phyloP scores from a whole-genome alignment of 23 tunicate species.

The Botrylloides violaceus region DNA sequence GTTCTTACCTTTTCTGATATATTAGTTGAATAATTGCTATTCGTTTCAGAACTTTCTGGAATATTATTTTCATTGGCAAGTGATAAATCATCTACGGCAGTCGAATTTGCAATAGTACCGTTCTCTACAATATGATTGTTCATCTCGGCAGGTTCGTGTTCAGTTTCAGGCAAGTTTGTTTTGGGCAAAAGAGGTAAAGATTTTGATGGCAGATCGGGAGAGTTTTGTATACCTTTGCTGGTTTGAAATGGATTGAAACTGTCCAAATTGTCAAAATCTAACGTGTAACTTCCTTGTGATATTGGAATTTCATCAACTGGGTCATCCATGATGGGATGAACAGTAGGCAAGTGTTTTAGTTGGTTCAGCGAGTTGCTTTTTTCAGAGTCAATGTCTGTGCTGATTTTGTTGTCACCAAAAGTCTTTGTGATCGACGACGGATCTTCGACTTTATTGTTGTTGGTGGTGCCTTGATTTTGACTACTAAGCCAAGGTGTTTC shows the following conservation, averaged over 20 bases:
- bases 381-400: neutral
- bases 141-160: neutral
- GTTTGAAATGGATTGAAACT: slow-evolving; percentile 8
- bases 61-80: too few species aligned
- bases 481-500: too few species aligned
- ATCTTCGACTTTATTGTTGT: too few species aligned
- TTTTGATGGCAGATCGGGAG: slow-evolving; percentile 7
- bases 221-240: neutral
- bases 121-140: slow-evolving; percentile 3
- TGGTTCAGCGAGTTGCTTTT: neutral
- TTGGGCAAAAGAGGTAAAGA: neutral
- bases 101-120: neutral
- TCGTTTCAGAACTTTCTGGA: too few species aligned
- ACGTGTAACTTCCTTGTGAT: neutral
- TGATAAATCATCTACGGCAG: neutral
- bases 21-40: too few species aligned
- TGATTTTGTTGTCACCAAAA: neutral
- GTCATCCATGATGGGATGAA: neutral
- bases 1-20: too few species aligned
- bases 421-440: neutral
- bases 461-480: too few species aligned
- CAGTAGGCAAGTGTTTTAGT: neutral
- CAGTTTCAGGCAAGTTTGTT: neutral
- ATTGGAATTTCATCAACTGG: slow-evolving; percentile 12
- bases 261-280: slow-evolving; percentile 9